Evolutionary conservation across 92 coral and sea anemone genomes (phyloP).

Genomic region (Phenganax subtilis): DNA sequence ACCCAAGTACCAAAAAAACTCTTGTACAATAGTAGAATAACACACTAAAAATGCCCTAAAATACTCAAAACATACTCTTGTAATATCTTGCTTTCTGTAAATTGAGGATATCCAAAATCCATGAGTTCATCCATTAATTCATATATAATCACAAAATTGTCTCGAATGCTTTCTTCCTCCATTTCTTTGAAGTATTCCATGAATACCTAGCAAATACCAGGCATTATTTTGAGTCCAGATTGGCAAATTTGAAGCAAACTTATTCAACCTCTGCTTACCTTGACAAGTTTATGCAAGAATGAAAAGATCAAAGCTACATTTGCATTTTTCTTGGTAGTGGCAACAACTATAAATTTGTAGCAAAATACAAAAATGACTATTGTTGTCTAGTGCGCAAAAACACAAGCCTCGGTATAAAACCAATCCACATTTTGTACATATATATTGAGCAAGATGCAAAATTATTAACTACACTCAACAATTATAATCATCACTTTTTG

Average conservation of each 20-base stretch:
- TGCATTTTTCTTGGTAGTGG: constrained; percentile 95
- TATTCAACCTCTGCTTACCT: constrained; percentile 50
- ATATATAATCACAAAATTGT: constrained; percentile 93
- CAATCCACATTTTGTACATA: too few species aligned
- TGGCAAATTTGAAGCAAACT: background rate
- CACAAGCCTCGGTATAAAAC: background rate
- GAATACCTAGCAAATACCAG: constrained; percentile 57
- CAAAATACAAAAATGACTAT: background rate
- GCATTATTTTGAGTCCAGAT: background rate
- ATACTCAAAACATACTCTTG: constrained; percentile 72
- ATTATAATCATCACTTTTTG: too few species aligned
- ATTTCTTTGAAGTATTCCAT: constrained; percentile 92
- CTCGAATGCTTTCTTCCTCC: constrained; percentile 97
- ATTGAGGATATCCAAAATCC: constrained; percentile 98
- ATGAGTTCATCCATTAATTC: constrained; percentile 96
- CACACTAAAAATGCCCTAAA: background rate
- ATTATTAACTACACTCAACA: too few species aligned
- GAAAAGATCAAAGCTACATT: constrained; percentile 96
- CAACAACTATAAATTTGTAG: constrained; percentile 53
- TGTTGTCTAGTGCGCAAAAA: constrained; percentile 13
- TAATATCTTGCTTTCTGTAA: constrained; percentile 93
- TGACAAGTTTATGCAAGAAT: constrained; percentile 89
- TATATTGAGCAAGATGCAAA: too few species aligned
- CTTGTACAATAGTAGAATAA: background rate
- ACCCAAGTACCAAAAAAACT: too few species aligned